Conservation (phyloP, 2,113 vertebrate species). For the Malurus alboscapulatus region DNA sequence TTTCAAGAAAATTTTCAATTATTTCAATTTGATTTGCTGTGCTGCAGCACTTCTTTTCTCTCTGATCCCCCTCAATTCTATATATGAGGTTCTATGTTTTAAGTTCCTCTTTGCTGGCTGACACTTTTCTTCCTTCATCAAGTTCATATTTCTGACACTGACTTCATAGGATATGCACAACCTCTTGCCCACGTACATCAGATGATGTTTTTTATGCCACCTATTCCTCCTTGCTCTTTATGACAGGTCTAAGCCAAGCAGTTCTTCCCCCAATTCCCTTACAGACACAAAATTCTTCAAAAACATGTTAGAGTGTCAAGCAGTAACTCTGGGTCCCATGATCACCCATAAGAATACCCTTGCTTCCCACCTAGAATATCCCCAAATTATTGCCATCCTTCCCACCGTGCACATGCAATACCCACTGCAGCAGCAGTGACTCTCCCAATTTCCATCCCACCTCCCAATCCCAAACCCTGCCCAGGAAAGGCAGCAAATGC, state of each 20-base stretch:
- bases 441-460: neutral
- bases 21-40: neutral
- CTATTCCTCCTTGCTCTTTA: neutral
- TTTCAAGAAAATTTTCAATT: neutral
- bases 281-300: neutral
- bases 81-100: neutral
- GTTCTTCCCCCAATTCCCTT: neutral
- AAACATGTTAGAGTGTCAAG: neutral
- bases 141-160: neutral
- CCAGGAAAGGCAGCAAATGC: neutral
- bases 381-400: neutral
- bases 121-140: neutral
- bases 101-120: neutral
- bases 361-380: neutral
- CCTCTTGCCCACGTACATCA: neutral
- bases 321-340: neutral
- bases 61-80: neutral
- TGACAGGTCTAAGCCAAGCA: neutral
- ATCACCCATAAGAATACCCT: neutral
- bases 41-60: neutral
- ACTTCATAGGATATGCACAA: neutral
- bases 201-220: neutral
- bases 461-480: too few relatives aligned
- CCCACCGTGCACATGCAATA: neutral
- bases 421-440: rapidly evolving